Percentiles rank a stretch among this genome's conserved stretches.
These are phyloP conservation scores for Hirundichthys speculiger DNA, from an alignment of 2,113 vertebrate species.

Conservation along the genomic window DNA sequence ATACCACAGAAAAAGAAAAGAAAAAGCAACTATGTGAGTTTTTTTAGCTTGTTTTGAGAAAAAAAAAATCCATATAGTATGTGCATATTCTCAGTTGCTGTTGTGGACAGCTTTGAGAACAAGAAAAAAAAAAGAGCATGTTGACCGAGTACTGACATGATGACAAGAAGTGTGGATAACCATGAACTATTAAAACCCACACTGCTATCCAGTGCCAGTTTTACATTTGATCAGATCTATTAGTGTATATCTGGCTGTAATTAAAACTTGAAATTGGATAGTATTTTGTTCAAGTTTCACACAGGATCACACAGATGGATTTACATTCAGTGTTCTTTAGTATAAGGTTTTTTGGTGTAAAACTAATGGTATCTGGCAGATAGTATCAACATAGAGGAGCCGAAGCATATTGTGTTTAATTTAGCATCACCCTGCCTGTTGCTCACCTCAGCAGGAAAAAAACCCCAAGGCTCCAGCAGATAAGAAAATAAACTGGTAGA, in stretches of 20 bases:
- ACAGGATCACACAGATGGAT: not conserved
- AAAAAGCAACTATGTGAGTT: conserved; percentile 10
- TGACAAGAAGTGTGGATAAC: not conserved
- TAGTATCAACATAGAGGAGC: conserved; percentile 45
- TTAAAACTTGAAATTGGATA: conserved; percentile 6
- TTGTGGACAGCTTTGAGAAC: not conserved
- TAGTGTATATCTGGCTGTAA: not conserved
- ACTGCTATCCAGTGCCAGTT: conserved; percentile 1
- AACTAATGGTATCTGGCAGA: conserved; percentile 45
- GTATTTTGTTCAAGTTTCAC: not conserved
- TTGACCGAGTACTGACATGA: conserved; percentile 2
- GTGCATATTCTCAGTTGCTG: not conserved
- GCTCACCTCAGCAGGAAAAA: conserved; percentile 21
- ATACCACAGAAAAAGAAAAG: not conserved
- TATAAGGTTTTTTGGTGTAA: conserved; percentile 15
- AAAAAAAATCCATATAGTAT: conserved; percentile 2
- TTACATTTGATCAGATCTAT: conserved; percentile 2
- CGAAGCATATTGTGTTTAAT: conserved; percentile 40
- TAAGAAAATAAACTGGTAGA: conserved; percentile 15
- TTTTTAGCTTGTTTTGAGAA: not conserved
- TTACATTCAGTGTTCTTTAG: conserved; percentile 11
- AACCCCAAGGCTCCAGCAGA: conserved; percentile 16
- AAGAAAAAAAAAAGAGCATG: not conserved
- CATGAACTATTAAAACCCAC: conserved; percentile 7
- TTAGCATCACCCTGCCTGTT: conserved; percentile 23